Evolutionary conservation across 1,140 invertebrate species (phyloP).

Genomic region (Philaenus spumarius): DNA sequence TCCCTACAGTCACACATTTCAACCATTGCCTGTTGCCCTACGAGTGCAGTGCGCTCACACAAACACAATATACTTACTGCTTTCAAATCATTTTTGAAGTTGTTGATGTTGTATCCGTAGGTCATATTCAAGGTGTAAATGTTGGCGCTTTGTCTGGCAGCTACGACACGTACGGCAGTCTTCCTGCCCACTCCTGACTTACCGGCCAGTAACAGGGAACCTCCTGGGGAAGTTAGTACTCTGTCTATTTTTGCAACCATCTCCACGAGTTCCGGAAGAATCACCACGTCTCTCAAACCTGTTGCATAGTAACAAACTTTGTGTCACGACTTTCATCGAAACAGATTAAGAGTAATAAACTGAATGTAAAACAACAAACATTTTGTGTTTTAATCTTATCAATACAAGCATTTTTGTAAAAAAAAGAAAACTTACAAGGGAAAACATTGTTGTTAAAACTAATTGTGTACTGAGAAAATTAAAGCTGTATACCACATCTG

Average conservation of each 20-base stretch:
- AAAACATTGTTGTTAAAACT: too few species aligned
- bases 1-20: too few species aligned
- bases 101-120: conserved; percentile 48
- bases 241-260: conserved; percentile 56
- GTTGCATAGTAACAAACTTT: conserved; percentile 17
- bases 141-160: conserved; percentile 61
- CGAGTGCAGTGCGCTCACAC: too few species aligned
- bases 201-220: conserved; percentile 66
- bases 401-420: too few species aligned
- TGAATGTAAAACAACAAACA: too few species aligned
- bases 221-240: conserved; percentile 50
- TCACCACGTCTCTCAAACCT: conserved; percentile 46
- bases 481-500: too few species aligned
- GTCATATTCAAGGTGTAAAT: conserved; percentile 55
- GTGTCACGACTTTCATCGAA: too few species aligned
- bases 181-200: conserved; percentile 69
- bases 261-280: conserved; percentile 58
- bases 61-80: conserved; percentile 27
- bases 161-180: conserved; percentile 63
- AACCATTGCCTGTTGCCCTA: too few species aligned
- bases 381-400: too few species aligned
- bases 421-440: too few species aligned
- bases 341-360: too few species aligned
- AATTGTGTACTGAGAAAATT: too few species aligned
- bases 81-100: conserved; percentile 54